phyloP scores from a whole-genome alignment of 2,797 vertebrate genomes.

The Lacerta agilis region DNA sequence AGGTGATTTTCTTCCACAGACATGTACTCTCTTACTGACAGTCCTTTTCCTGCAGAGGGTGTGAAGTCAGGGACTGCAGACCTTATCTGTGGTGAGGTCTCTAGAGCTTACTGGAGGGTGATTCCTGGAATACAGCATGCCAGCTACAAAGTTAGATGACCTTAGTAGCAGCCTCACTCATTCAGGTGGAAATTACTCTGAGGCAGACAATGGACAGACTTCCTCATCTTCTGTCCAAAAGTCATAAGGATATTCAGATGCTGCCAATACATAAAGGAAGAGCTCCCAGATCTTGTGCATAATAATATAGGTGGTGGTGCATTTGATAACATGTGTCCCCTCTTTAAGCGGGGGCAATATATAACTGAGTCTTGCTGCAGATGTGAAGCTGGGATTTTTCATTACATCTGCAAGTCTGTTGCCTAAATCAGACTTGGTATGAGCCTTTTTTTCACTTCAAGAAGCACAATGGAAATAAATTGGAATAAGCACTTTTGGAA shows the following conservation, averaged over 20 bases:
- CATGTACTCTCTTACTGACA: neutral
- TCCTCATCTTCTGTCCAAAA: neutral
- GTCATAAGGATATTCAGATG: neutral
- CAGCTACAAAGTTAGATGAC: neutral
- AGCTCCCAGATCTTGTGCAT: neutral
- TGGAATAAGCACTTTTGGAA: conserved; percentile 36
- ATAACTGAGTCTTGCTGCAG: neutral
- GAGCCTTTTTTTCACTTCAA: neutral
- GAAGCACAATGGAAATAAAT: conserved; percentile 15
- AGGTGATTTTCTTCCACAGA: neutral
- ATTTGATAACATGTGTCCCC: neutral
- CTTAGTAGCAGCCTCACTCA: neutral
- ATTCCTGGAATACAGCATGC: neutral
- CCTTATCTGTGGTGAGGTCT: neutral
- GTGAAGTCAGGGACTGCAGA: conserved; percentile 8
- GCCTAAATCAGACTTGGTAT: neutral
- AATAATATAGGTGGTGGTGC: neutral
- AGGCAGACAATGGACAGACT: neutral
- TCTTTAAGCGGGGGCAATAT: neutral
- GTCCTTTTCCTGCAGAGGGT: neutral
- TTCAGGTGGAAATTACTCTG: neutral
- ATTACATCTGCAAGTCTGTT: neutral
- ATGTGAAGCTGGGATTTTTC: neutral
- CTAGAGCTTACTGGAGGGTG: neutral
- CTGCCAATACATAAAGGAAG: neutral